phyloP scores from a whole-genome alignment of 2,888 invertebrate species.

The Nephrotoma guestfalica region DNA sequence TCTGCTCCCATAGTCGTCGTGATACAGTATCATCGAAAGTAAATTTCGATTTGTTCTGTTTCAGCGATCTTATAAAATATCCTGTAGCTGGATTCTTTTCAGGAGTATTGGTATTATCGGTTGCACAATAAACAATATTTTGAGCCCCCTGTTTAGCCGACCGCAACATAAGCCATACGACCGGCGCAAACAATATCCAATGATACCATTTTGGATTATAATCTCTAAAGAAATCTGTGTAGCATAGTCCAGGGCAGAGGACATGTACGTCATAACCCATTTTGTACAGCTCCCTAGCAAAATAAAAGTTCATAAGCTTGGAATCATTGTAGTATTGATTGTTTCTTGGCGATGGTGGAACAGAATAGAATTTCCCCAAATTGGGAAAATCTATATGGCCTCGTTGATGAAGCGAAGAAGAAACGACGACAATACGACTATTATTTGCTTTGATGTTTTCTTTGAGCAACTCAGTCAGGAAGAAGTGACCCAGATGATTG shows the following conservation, averaged over 20 bases:
- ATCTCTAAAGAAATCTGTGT: constrained; percentile 56
- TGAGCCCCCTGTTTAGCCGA: constrained; percentile 64
- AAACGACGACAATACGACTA: constrained; percentile 48
- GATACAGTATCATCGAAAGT: constrained; percentile 47
- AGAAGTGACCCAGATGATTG: constrained; percentile 74
- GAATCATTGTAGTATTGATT: constrained; percentile 60
- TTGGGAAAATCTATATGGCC: constrained; percentile 54
- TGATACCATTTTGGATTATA: constrained; percentile 48
- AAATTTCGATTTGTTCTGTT: constrained; percentile 43
- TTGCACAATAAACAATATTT: constrained; percentile 62
- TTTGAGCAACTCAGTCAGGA: constrained; percentile 63
- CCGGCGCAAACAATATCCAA: constrained; percentile 51
- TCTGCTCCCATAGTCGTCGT: constrained; percentile 52
- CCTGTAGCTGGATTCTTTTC: constrained; percentile 42
- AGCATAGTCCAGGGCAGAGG: constrained; percentile 46
- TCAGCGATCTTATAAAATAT: constrained; percentile 60
- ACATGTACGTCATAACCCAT: constrained; percentile 48
- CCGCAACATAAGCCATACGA: constrained; percentile 55
- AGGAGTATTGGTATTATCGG: constrained; percentile 33
- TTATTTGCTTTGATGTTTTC: constrained; percentile 28
- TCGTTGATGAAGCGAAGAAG: constrained; percentile 54
- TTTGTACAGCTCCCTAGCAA: constrained; percentile 47
- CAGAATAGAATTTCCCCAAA: constrained; percentile 40
- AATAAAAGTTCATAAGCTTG: constrained; percentile 62
- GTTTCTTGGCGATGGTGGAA: constrained; percentile 25